Base-by-base conservation (phyloP, 2,113 vertebrate genomes). In the Arenaria interpres region DNA sequence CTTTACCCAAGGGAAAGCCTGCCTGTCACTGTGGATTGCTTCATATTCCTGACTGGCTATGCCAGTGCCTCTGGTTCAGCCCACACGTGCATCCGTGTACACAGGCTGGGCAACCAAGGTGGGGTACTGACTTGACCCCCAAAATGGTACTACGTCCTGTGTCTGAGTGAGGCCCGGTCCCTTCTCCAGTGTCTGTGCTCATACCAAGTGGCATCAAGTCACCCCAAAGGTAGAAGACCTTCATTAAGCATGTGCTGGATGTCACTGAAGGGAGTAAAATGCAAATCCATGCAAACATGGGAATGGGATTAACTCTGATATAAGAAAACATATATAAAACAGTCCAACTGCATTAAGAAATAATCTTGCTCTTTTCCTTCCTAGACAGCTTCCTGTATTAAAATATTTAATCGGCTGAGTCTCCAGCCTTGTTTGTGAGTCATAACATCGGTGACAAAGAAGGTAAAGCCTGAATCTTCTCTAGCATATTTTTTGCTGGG, bases 41-140 rank as follows among this genome's bases (percentile, higher is more conserved):
- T 67, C 23, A 10, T 6, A 7, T 11, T n/a, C 41, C 76, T 60
- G 79, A 32, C 59, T 6, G 35, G 39, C 54, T 46, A 0, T 20
- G 59, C 45, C 46, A 60, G 45, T 0, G 6, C 12, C 56, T 66
- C 86, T 17, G 25, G 5, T 14, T 41, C 30, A 73, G 77, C 43
- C 46, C 50, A 32, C n/a, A 14, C 0, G 0, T 1, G 28, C 11
- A 14, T 12, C 33, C 8, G 2, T 2, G 8, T 2, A 25, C 2
- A 0, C 30, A 25, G 63, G 37, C 15, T 73, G n/a, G 16, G 43
- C 3, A 33, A 8, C 6, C 10, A 9, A 67, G 53, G 62, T 10
- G 39, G 24, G 41, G 28, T 25, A 28, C 56, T 25, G 63, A 6
- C 24, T 23, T 28, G 13, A n/a, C 11, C 15, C 16, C 51, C 60